phyloP scores from a whole-genome alignment of 2,797 vertebrate species.

The Danio tinwini region DNA sequence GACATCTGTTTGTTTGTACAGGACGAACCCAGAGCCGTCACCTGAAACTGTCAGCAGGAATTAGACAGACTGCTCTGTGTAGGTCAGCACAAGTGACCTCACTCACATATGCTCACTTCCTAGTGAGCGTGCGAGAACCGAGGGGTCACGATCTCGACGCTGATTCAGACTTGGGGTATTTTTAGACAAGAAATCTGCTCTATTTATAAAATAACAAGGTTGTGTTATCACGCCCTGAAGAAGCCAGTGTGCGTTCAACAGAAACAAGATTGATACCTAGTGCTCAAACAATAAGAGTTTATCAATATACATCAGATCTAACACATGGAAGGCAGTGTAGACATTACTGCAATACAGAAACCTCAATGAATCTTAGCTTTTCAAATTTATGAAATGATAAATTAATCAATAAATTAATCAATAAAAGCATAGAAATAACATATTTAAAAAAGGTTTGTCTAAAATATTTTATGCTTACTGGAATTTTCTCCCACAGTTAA shows the following conservation, averaged over 20 bases:
- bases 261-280: too few species aligned
- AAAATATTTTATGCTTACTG: too few species aligned
- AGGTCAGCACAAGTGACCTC: neutral
- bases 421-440: too few species aligned
- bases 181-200: neutral
- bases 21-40: neutral
- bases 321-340: neutral
- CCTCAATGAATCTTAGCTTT: too few species aligned
- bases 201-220: neutral
- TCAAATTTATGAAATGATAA: too few species aligned
- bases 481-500: too few species aligned
- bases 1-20: neutral
- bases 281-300: neutral
- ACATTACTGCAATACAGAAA: neutral
- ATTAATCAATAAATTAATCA: too few species aligned
- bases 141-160: neutral
- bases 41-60: neutral
- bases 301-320: neutral
- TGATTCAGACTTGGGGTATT: neutral
- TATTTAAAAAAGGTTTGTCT: too few species aligned
- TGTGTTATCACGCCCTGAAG: neutral
- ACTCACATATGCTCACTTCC: neutral
- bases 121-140: neutral
- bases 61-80: neutral
- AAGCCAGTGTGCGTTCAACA: neutral